Evolutionary conservation across 2,113 vertebrate genomes (phyloP).

Genomic region (Neodon shergylaensis): DNA sequence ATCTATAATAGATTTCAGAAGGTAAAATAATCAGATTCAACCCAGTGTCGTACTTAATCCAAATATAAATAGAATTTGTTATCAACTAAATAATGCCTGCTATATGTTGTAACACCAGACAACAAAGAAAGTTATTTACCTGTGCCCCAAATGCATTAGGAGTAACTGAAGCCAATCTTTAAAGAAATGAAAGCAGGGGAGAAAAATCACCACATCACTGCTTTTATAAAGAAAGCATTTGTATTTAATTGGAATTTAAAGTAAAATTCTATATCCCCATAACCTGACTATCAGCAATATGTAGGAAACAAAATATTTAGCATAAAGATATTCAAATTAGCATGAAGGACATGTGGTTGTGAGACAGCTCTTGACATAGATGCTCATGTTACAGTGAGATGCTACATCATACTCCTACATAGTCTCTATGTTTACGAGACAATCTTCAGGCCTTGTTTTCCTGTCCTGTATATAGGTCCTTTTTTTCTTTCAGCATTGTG

Average conservation of each 20-base stretch:
- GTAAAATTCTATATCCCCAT: conserved; percentile 37
- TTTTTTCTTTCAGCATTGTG: background rate
- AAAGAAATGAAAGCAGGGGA: conserved; percentile 50
- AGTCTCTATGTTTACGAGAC: conserved; percentile 6
- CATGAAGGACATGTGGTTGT: background rate
- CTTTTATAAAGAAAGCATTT: conserved; percentile 26
- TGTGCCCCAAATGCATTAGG: conserved; percentile 50
- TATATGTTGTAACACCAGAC: conserved; percentile 13
- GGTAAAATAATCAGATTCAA: conserved; percentile 73
- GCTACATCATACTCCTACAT: background rate
- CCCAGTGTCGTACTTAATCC: conserved; percentile 53
- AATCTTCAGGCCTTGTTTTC: conserved; percentile 3
- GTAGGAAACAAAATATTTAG: background rate
- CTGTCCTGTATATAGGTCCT: background rate
- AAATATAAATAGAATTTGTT: conserved; percentile 60
- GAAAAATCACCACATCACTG: conserved; percentile 41
- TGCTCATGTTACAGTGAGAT: background rate
- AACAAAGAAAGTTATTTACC: conserved; percentile 52
- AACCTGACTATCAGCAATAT: conserved; percentile 48
- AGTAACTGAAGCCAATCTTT: conserved; percentile 36
- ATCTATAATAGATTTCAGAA: conserved; percentile 69
- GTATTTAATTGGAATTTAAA: conserved; percentile 55
- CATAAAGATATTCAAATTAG: background rate
- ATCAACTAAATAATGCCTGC: conserved; percentile 64
- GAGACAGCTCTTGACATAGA: background rate